Evolutionary conservation across 2,113 vertebrate species (phyloP), one percentile per base, ranked within the genome.

Genomic region (Mirza zaza): DNA sequence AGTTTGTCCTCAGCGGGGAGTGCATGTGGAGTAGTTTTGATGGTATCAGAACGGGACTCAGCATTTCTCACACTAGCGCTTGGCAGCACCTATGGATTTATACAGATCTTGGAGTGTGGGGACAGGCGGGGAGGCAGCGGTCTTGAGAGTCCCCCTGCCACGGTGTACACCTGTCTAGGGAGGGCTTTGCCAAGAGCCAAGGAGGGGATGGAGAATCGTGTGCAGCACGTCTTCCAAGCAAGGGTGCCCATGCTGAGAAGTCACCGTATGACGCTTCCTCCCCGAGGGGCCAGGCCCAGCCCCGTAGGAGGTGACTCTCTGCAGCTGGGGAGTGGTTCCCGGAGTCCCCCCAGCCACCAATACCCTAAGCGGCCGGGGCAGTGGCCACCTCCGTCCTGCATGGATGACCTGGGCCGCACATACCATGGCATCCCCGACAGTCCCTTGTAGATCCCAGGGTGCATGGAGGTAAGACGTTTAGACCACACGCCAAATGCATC

Each of bases 1-100:
- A 81, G 68, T 96, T 98, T 97, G 48, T 97, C 96, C 42, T 94
- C 68, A 25, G 57, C 63, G 81, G 65, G 65, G 45, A 87, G 75
- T 75, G 42, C 59, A 13, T 45, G 83, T 88, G 85, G 89, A 0
- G 87, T 65, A 70, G 96, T 96, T 84, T 80, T 32, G 85, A 20
- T 88, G 77, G 73, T 32, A 95, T 48, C 84, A 76, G 48, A 57
- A 63, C 17, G 13, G 88, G 23, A 79, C 25, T 76, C 86, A 15
- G 8, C 34, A 70, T 63, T 82, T 89, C 94, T 65, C 70, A 34
- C 34, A 0, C 36, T 52, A 34, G 3, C 27, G 79, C 67, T 39
- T 0, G 2, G 34, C 36, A 2, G 80, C 29, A 39, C 73, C 25
- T 15, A 25, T 17, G 42, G 87, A 36, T 77, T 87, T 39, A 52